Percentiles rank a stretch among this genome's conserved stretches.
Evolutionary conservation across 2,888 invertebrate species (phyloP).

Genomic region (Vannuccia rotundouncinata): DNA sequence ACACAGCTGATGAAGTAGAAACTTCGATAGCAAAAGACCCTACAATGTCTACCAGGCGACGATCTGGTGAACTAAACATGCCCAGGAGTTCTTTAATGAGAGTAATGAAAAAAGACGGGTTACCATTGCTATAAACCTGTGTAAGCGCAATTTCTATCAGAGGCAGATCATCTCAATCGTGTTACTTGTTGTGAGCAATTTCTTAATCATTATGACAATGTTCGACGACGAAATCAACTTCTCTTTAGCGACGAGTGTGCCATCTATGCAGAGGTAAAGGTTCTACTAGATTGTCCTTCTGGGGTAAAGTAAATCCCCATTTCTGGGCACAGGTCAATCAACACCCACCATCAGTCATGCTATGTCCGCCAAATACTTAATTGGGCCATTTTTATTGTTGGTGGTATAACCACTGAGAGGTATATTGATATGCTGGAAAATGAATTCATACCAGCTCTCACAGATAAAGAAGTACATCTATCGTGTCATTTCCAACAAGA

Average conservation of each 20-base stretch:
- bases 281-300: conserved; percentile 7
- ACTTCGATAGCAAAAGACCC: no score
- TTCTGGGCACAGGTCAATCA: conserved; percentile 22
- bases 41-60: no score
- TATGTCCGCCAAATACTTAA: not conserved
- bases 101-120: no score
- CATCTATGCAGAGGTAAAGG: conserved; percentile 29
- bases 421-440: not conserved
- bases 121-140: not conserved
- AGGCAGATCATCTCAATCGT: not conserved
- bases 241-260: not conserved
- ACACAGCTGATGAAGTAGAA: no score
- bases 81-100: no score
- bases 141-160: not conserved
- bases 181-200: not conserved
- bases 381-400: not conserved
- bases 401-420: not conserved
- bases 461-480: conserved; percentile 3
- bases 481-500: conserved; percentile 31
- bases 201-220: not conserved
- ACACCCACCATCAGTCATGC: conserved; percentile 25
- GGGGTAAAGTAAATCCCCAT: conserved; percentile 30
- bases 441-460: not conserved
- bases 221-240: not conserved
- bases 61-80: no score